Conservation (phyloP, 2,888 invertebrate genomes). For the Nyleta sp. region DNA sequence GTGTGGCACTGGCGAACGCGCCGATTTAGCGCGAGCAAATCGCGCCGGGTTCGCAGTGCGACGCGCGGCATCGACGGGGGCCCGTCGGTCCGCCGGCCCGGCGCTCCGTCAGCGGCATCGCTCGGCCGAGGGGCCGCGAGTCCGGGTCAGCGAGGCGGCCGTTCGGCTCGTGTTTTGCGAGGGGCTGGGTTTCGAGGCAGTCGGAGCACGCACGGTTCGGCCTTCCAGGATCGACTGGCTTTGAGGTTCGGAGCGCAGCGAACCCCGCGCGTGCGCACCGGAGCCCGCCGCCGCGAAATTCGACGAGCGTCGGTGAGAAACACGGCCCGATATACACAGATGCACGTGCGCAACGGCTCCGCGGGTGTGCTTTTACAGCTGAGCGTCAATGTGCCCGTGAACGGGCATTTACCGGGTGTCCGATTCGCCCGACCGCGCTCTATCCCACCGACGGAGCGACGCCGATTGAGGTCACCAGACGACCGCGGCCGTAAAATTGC, state of each 20-base stretch:
- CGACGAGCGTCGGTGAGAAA: constrained; percentile 33
- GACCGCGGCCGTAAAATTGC: no score
- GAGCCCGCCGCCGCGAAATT: constrained; percentile 57
- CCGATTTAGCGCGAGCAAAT: no score
- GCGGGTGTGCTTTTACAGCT: constrained; percentile 33
- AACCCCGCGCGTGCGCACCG: constrained; percentile 56
- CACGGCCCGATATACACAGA: constrained; percentile 37
- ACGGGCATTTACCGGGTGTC: constrained; percentile 49
- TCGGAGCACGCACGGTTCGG: constrained; percentile 38
- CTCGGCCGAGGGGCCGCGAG: constrained; percentile 22
- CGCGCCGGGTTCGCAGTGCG: no score
- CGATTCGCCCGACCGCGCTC: constrained; percentile 16
- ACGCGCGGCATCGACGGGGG: no score
- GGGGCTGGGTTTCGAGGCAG: constrained; percentile 26
- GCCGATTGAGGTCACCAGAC: constrained; percentile 34
- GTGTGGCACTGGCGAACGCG: no score
- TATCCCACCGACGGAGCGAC: neutral
- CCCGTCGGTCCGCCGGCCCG: no score
- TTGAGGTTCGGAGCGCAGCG: constrained; percentile 54
- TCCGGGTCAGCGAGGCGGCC: neutral
- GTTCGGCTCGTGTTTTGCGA: constrained; percentile 16
- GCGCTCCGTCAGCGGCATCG: no score
- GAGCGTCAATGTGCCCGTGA: constrained; percentile 37
- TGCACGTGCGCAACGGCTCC: constrained; percentile 40
- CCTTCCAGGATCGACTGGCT: constrained; percentile 60